A percentile compares a stretch with the other conserved stretches of the same genome.
phyloP scores from a whole-genome alignment of 2,888 invertebrate genomes.

The Coleophora deauratella region DNA sequence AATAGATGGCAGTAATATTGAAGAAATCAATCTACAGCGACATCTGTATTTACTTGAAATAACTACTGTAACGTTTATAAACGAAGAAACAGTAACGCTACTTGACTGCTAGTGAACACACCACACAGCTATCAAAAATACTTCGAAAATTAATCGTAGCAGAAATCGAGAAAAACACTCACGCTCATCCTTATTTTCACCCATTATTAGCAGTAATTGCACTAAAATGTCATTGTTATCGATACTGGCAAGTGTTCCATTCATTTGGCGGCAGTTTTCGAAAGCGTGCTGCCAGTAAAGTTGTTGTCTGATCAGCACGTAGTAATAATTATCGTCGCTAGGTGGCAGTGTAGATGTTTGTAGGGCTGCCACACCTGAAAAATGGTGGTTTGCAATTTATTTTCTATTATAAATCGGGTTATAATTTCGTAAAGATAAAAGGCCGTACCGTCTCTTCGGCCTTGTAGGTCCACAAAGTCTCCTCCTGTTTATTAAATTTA shows the following conservation, averaged over 20 bases:
- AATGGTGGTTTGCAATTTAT: no score
- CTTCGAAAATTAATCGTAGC: no score
- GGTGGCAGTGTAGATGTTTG: conserved; percentile 28
- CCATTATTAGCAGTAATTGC: conserved; percentile 54
- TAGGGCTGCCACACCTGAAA: conserved; percentile 25
- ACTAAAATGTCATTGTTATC: conserved; percentile 45
- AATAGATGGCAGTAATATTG: conserved; percentile 8
- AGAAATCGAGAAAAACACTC: conserved; percentile 18
- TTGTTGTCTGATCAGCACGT: conserved; percentile 43
- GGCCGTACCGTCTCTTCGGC: background rate
- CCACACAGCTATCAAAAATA: no score
- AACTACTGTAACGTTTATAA: no score
- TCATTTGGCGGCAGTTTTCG: conserved; percentile 54
- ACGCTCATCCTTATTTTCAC: conserved; percentile 58
- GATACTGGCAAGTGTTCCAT: conserved; percentile 46
- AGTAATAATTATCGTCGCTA: conserved; percentile 54
- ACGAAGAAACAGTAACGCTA: no score
- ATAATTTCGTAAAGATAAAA: background rate
- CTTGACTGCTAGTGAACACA: no score
- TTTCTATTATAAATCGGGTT: conserved; percentile 5
- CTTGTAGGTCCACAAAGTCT: no score
- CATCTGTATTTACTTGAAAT: no score
- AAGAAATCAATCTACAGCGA: no score
- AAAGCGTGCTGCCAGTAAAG: conserved; percentile 58
- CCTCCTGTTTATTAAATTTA: background rate